Conservation (phyloP, 2,888 invertebrate genomes). For the Drosophila parthenogenetica region DNA sequence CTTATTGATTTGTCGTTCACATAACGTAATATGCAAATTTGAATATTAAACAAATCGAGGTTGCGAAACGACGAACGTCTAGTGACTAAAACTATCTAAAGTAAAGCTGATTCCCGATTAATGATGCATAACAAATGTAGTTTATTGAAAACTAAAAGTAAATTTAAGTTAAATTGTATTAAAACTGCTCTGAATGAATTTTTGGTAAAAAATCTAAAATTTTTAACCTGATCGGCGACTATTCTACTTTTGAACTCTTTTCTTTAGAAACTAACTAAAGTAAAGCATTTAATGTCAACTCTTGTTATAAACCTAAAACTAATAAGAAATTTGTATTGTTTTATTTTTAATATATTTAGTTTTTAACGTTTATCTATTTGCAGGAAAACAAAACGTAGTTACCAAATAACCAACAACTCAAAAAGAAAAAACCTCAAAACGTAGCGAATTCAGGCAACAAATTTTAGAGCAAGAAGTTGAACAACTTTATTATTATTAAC, state of each 20-base stretch:
- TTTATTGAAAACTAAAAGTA: slow-evolving; percentile 1
- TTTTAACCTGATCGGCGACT: too few species aligned
- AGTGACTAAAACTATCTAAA: slow-evolving; percentile 12
- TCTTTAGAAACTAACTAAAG: too few species aligned
- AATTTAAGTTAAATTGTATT: slow-evolving; percentile 1
- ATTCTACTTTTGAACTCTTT: too few species aligned
- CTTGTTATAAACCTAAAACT: not conserved
- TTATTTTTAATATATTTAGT: slow-evolving; percentile 1
- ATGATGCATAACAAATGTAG: slow-evolving; percentile 13
- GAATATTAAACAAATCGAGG: slow-evolving; percentile 65
- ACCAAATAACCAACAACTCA: slow-evolving; percentile 11
- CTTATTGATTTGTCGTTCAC: slow-evolving; percentile 51
- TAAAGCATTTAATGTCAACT: slow-evolving; percentile 2
- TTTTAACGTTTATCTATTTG: slow-evolving; percentile 15
- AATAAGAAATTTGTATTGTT: not conserved
- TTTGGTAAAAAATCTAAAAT: too few species aligned
- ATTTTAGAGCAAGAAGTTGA: slow-evolving; percentile 13
- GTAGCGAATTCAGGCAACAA: slow-evolving; percentile 14
- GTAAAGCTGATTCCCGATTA: slow-evolving; percentile 21
- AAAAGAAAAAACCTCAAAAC: slow-evolving; percentile 12
- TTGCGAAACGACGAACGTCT: slow-evolving; percentile 48
- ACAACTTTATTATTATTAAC: not conserved
- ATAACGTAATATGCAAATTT: slow-evolving; percentile 73
- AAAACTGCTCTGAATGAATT: not conserved
- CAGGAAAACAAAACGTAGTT: slow-evolving; percentile 43